Conservation (phyloP, 2,888 invertebrate species). For the Pemphredon lugubris region DNA sequence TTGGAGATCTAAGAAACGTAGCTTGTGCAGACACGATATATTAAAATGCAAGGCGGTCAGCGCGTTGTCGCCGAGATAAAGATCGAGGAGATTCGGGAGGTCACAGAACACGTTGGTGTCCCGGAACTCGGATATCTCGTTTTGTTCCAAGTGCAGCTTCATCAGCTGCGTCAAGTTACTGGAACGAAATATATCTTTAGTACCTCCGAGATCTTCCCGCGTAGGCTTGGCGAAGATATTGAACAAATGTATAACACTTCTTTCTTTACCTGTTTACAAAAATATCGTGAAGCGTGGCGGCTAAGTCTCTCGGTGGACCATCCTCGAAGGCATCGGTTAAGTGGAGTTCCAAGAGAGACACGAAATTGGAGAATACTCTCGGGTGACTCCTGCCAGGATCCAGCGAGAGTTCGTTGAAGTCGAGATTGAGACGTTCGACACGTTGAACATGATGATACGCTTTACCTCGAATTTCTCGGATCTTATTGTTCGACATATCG, state of each 20-base stretch:
- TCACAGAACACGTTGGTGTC: slow-evolving; percentile 87
- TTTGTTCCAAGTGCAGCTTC: slow-evolving; percentile 89
- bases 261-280: slow-evolving; percentile 83
- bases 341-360: slow-evolving; percentile 87
- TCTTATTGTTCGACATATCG: slow-evolving; percentile 89
- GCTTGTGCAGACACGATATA: slow-evolving; percentile 85
- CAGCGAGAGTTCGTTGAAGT: slow-evolving; percentile 87
- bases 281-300: slow-evolving; percentile 87
- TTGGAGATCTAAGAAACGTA: slow-evolving; percentile 87
- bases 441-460: slow-evolving; percentile 88
- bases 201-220: too few relatives aligned
- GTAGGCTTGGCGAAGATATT: background rate
- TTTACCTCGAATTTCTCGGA: slow-evolving; percentile 87
- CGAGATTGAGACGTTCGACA: slow-evolving; percentile 86
- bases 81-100: slow-evolving; percentile 85
- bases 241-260: background rate
- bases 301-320: slow-evolving; percentile 83
- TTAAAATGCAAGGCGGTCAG: slow-evolving; percentile 86
- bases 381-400: slow-evolving; percentile 85
- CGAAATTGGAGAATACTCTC: slow-evolving; percentile 87
- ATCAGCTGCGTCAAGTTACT: slow-evolving; percentile 85
- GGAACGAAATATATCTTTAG: slow-evolving; percentile 27
- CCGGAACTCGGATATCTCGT: slow-evolving; percentile 86
- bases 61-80: slow-evolving; percentile 87
- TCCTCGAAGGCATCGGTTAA: slow-evolving; percentile 89